Evolutionary conservation across 2,797 vertebrate species (phyloP), one percentile per base, ranked within the genome.

Genomic region (Nannoperca australis): DNA sequence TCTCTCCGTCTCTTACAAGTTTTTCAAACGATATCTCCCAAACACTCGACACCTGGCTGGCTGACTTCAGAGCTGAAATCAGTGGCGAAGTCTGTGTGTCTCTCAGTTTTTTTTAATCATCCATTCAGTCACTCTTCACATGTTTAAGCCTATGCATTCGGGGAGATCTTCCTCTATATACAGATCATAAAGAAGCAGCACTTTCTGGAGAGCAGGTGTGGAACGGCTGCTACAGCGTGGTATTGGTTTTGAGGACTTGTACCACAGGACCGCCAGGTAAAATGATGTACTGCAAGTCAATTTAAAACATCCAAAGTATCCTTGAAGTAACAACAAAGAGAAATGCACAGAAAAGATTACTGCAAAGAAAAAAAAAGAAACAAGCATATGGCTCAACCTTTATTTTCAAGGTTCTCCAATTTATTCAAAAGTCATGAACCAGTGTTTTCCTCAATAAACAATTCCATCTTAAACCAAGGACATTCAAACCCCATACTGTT

Each of bases 41-140:
- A 92, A 93, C 90, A 91, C 87, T 92, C 88, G 87, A 95, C 94
- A 94, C 92, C 94, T 94, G 91, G 90, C 88, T 93, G 92, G 79
- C 89, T 90, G 88, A 92, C 93, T 93, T 93, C 89, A 92, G 82
- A 92, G 89, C 84, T 27, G 49, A 76, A 91, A 89, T 88, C 88
- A 89, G 74, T 47, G 85, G 74, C 74, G 89, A 86, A 90, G 88
- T 92, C 83, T 90, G 83, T 63, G 78, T 70, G 81, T 90, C 73
- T 86, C 64, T 83, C 77, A 13, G 44, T 84, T 69, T 86, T 88
- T 90, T 92, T 91, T 87, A 91, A 93, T 92, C 87, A 92, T 84
- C 73, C 83, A 72, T 85, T 91, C 91, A 90, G 89, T 86, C 85
- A 34, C 75, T 90, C 77, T 63, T 92, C 85, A 89, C 79, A 90